Evolutionary conservation across 2,888 invertebrate genomes (phyloP), one percentile per base, ranked within the genome.

Genomic region (Trissolcus brochymenae): DNA sequence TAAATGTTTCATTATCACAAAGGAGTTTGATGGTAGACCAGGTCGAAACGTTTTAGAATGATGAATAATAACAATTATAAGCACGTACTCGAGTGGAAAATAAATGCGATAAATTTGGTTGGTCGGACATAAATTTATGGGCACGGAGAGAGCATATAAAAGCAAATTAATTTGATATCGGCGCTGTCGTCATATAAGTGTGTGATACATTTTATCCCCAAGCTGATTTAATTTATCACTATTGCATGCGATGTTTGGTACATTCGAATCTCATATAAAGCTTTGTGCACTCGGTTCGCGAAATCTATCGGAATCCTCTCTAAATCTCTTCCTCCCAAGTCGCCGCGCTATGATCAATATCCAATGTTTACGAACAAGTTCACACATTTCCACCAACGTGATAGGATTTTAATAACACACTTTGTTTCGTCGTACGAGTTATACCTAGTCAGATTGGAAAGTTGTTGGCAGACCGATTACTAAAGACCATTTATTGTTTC

Each of bases 221-320:
- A 21, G 53, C 67, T 74, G 68, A 73, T 72, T 77, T 77, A 77
- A 68, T 72, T 76, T 67, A 72, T 73, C 76, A 74, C 66, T 67
- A 74, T 67, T 66, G 66, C 16, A 61, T 57, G 50, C 50, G 72
- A 77, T 57, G 53, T 72, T 73, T 72, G 72, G 72, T 72, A 21
- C 61, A 61, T 76, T 76, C 57, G 76, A 66, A 70, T 60, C 57
- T 51, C 51, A 68, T 73, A 68, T 62, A 51, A 68, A 68, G 68
- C 72, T 68, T 51, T 56, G 60, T 50, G 54, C 60, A 65, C 66
- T 68, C 46, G 49, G 49, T 21, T 61, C 60, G 71, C 43, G 56
- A 35, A 35, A 35, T 35, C 35, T 35, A 35, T 35, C 51, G 11
- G 14, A 77, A 73, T 54, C 68, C 68, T 73, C 73, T 77, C 65